Evolutionary conservation across 1,140 invertebrate species (phyloP).

Genomic region (Pantala flavescens): DNA sequence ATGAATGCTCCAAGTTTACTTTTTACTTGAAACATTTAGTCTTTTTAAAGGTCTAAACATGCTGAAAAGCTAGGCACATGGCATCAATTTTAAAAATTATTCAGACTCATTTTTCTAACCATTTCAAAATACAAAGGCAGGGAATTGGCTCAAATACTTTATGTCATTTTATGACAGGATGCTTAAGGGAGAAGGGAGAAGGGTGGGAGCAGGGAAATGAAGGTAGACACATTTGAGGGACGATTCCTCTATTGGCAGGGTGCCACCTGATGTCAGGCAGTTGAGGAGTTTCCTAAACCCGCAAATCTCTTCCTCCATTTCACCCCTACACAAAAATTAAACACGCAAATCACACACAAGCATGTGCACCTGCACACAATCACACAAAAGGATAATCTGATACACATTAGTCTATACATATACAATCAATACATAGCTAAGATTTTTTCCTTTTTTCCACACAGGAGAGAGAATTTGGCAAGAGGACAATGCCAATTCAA

Average conservation of each 20-base stretch:
- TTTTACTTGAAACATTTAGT: background rate
- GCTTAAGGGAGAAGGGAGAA: background rate
- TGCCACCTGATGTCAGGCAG: background rate
- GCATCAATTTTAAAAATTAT: background rate
- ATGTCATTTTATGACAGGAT: background rate
- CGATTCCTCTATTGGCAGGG: background rate
- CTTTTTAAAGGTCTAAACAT: background rate
- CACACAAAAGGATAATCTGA: slow-evolving; percentile 5
- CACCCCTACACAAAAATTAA: background rate
- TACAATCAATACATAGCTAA: slow-evolving; percentile 5
- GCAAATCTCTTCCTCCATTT: background rate
- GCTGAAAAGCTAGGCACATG: slow-evolving; percentile 2
- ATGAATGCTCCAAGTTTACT: background rate
- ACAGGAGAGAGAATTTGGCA: background rate
- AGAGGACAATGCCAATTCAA: background rate
- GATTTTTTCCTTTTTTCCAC: slow-evolving; percentile 10
- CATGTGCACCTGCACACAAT: background rate
- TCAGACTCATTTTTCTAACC: slow-evolving; percentile 2
- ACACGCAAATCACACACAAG: background rate
- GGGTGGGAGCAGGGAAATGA: background rate
- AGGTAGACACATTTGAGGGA: background rate
- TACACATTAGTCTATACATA: slow-evolving; percentile 10
- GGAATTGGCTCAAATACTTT: background rate
- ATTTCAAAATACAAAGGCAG: background rate
- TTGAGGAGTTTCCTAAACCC: background rate